These are phyloP conservation scores for Neolamprologus toae DNA, from an alignment of 2,113 vertebrate species.

Conservation along the genomic window DNA sequence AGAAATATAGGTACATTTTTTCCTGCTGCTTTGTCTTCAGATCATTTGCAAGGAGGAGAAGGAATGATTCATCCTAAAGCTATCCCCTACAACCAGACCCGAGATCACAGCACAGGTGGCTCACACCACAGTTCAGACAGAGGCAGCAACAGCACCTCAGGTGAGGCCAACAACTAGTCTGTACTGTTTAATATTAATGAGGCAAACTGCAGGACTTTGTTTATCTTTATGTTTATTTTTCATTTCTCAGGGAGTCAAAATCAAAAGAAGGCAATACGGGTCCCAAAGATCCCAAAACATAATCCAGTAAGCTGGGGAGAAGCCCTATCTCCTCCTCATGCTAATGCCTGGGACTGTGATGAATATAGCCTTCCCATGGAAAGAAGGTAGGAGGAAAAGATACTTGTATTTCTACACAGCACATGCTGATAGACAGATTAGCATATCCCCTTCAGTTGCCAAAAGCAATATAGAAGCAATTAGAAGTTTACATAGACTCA, in stretches of 20 bases:
- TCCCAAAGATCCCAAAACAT: slow-evolving; percentile 82
- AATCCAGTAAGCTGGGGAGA: slow-evolving; percentile 86
- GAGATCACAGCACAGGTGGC: slow-evolving; percentile 83
- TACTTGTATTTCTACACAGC: not conserved
- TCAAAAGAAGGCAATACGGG: slow-evolving; percentile 82
- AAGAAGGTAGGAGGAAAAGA: slow-evolving; percentile 70
- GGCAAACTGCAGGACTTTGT: not conserved
- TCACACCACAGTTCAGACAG: slow-evolving; percentile 90
- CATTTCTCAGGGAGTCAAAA: slow-evolving; percentile 81
- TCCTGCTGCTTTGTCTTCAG: slow-evolving; percentile 11
- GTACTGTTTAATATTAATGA: not conserved
- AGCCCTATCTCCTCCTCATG: slow-evolving; percentile 77
- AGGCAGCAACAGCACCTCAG: slow-evolving; percentile 85
- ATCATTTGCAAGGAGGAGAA: slow-evolving; percentile 74
- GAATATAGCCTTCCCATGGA: slow-evolving; percentile 81
- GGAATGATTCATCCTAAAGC: slow-evolving; percentile 72
- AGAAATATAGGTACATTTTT: not conserved
- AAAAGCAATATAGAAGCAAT: not conserved
- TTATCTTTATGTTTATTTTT: not conserved
- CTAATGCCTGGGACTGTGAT: slow-evolving; percentile 79
- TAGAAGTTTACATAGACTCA: not conserved
- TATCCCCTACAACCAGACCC: slow-evolving; percentile 81
- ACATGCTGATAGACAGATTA: not conserved
- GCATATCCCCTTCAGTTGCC: not conserved
- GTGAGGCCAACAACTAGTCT: slow-evolving; percentile 46